Conservation (phyloP, 1,140 invertebrate genomes). For the Linepithema humile region DNA sequence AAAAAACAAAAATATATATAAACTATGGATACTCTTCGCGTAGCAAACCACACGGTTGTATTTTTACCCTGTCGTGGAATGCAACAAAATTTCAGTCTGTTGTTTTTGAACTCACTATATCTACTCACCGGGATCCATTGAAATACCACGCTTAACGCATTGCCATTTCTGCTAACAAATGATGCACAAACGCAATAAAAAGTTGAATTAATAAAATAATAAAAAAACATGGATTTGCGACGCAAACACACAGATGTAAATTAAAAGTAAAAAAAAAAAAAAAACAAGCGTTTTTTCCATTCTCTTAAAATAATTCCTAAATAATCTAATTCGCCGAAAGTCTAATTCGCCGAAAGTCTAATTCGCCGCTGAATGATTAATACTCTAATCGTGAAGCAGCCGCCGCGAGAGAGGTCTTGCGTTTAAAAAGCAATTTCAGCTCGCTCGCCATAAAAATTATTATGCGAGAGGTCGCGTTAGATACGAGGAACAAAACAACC, state of each 20-base stretch:
- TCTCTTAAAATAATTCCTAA: background rate
- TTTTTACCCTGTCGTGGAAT: constrained; percentile 3
- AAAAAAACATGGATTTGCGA: background rate
- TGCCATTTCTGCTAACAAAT: background rate
- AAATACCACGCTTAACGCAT: background rate
- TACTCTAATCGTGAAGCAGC: constrained; percentile 71
- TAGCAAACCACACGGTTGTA: background rate
- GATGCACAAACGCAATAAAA: background rate
- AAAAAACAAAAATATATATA: background rate
- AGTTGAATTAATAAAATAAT: background rate
- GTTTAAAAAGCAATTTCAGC: constrained; percentile 76
- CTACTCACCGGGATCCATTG: background rate
- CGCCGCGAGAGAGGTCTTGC: constrained; percentile 7
- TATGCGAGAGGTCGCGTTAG: constrained; percentile 46
- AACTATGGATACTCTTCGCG: background rate
- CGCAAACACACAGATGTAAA: background rate
- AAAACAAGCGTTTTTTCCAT: too few relatives aligned
- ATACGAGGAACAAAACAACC: constrained; percentile 52
- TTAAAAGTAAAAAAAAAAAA: constrained; percentile 1
- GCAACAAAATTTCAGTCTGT: constrained; percentile 1
- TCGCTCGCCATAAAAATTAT: constrained; percentile 71
- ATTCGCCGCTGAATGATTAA: too few relatives aligned
- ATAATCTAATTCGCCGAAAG: background rate
- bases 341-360: constrained; percentile 53
- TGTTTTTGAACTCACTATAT: background rate